Base-by-base conservation (phyloP, 2,888 invertebrate genomes). In the Lutraria lutraria region DNA sequence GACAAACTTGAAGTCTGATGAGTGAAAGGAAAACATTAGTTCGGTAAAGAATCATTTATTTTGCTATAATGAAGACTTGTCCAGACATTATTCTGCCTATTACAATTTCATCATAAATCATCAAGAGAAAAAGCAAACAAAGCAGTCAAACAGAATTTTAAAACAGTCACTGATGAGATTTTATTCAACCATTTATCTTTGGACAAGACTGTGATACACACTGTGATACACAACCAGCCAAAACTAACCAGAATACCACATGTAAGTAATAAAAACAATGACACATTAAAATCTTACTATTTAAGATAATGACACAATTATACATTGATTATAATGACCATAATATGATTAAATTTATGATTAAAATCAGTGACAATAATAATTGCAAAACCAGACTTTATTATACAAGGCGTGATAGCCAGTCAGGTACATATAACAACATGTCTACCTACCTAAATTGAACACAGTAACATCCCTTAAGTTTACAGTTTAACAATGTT, bases 161-260 rank as follows among this genome's bases (percentile, higher is more conserved):
- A 76, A 29, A 76, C 16, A 76, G 34, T 76, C 76, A 76, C 16
- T 76, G 76, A 31, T 34, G 25, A 76, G 84, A 54, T 52, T 72
- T 84, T 76, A 84, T 84, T 84, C 76, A 83, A 83, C 63, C 84
- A 76, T 52, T 84, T 76, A 52, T 76, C 52, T 54, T n/a, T 31
- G 31, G 76, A 76, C 76, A 76, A 15, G 29, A 76, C 31, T 31
- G 31, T 13, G 25, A 68, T 25, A 21, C 25, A n/a, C 25, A 68
- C 25, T 25, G 25, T 25, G 25, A 10, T 25, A 25, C 63, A 68
- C 25, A 68, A 25, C 63, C 25, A 68, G 8, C 2, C 2, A 43
- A 43, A 43, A 43, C 2, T 8, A 43, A 43, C 43, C 43, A 43
- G 8, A 68, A 68, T 68, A 68, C 25, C 63, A 68, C 25, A 68